Percentiles rank a stretch among this genome's conserved stretches.
Conservation (phyloP, 2,113 vertebrate genomes). For the Oceanites oceanicus region DNA sequence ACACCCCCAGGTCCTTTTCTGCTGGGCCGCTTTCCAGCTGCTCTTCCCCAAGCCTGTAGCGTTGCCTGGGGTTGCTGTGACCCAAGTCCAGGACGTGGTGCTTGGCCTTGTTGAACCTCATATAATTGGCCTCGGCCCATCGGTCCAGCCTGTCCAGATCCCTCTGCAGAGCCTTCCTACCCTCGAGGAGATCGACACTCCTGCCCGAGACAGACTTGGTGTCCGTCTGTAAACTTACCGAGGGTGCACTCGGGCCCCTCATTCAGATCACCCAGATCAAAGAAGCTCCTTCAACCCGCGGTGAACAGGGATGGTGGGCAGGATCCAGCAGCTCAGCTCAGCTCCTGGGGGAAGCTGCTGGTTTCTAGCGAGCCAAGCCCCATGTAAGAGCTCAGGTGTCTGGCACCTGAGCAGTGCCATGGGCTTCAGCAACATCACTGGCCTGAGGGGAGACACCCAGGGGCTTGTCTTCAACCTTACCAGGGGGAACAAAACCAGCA, state of each 20-base stretch:
- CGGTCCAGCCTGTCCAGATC: background rate
- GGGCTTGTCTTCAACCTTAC: background rate
- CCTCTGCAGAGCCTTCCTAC: background rate
- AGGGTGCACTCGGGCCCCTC: background rate
- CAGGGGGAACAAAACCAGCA: background rate
- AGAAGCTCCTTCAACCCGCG: background rate
- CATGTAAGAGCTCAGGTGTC: background rate
- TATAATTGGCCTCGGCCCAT: too few species aligned
- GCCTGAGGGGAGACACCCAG: background rate
- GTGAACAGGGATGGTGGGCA: background rate
- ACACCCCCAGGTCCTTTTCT: background rate
- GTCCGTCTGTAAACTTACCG: background rate
- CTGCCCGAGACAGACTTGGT: rapidly evolving
- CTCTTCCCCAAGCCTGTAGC: background rate
- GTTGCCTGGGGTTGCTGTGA: too few species aligned
- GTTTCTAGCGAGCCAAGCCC: background rate
- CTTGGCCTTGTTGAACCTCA: background rate
- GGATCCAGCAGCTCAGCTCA: background rate
- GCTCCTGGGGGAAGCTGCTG: background rate
- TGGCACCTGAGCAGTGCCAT: background rate
- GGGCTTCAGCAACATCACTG: background rate
- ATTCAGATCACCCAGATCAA: too few species aligned
- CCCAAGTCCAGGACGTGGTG: background rate
- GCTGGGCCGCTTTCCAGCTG: rapidly evolving
- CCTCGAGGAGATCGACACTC: background rate